A percentile compares a stretch with the other conserved stretches of the same genome.
phyloP scores from a whole-genome alignment of 2,888 invertebrate species.

The Pseudeuparius sepicola region DNA sequence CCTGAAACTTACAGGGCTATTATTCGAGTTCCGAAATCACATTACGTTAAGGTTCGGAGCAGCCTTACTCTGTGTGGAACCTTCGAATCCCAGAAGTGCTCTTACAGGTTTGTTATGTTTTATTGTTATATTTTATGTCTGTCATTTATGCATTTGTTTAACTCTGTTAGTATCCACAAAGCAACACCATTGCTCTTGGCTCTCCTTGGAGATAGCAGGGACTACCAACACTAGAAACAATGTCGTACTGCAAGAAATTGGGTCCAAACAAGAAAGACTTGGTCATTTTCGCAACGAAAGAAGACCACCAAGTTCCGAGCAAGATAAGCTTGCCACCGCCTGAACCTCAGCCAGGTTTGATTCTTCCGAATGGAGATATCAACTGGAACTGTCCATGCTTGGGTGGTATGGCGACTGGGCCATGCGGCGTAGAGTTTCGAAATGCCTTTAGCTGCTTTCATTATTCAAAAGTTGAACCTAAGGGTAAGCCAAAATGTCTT shows the following conservation, averaged over 20 bases:
- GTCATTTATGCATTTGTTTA: too few relatives aligned
- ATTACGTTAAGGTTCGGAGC: slow-evolving; percentile 47
- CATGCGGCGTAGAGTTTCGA: slow-evolving; percentile 87
- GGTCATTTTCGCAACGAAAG: slow-evolving; percentile 72
- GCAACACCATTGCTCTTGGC: slow-evolving; percentile 40
- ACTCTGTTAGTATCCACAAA: slow-evolving; percentile 45
- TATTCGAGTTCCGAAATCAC: slow-evolving; percentile 44
- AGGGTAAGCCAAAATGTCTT: too few relatives aligned
- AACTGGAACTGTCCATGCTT: slow-evolving; percentile 97
- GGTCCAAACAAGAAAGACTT: slow-evolving; percentile 61
- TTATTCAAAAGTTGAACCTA: slow-evolving; percentile 78
- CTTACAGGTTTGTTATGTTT: too few relatives aligned
- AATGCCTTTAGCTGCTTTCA: slow-evolving; percentile 95
- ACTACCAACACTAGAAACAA: slow-evolving; percentile 26
- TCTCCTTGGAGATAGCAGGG: slow-evolving; percentile 36
- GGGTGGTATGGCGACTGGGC: slow-evolving; percentile 96
- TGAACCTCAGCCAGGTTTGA: slow-evolving; percentile 68
- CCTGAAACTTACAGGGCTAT: slow-evolving; percentile 40
- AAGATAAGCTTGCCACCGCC: slow-evolving; percentile 58
- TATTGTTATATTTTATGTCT: too few relatives aligned
- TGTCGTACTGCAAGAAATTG: slow-evolving; percentile 42
- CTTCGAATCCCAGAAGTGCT: slow-evolving; percentile 43
- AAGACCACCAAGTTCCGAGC: slow-evolving; percentile 67
- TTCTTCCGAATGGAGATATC: slow-evolving; percentile 76
- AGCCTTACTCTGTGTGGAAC: slow-evolving; percentile 45